Evolutionary conservation across 2,113 vertebrate species (phyloP).

Genomic region (Equus przewalskii): DNA sequence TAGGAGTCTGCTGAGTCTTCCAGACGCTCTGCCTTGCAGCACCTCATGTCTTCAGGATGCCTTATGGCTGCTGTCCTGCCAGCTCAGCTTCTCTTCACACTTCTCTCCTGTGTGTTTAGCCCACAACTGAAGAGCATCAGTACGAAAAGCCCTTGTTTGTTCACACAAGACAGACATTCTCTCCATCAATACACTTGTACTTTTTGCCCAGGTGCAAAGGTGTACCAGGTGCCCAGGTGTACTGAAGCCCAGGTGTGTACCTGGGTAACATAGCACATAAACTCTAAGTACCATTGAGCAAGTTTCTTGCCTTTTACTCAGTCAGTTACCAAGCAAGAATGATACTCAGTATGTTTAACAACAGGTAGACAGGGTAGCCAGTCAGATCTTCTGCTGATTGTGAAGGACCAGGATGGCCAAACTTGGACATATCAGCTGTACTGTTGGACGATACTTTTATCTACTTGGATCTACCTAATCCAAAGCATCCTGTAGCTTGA

Average conservation of each 20-base stretch:
- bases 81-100: neutral
- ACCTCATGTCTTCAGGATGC: neutral
- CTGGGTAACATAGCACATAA: neutral
- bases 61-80: neutral
- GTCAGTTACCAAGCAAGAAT: neutral
- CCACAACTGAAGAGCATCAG: neutral
- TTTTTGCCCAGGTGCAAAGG: neutral
- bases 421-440: accelerated
- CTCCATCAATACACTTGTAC: neutral
- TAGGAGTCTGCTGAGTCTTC: neutral
- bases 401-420: neutral
- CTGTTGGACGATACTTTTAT: neutral
- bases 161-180: neutral
- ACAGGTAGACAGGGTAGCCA: neutral
- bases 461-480: neutral
- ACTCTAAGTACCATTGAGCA: neutral
- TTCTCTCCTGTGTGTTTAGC: neutral
- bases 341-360: neutral
- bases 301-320: neutral
- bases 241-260: neutral
- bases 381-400: neutral
- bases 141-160: neutral
- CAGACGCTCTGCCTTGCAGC: neutral
- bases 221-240: no score
- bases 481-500: neutral